Evolutionary conservation across 2,888 invertebrate species (phyloP).

Genomic region (Crepidodera aurea): DNA sequence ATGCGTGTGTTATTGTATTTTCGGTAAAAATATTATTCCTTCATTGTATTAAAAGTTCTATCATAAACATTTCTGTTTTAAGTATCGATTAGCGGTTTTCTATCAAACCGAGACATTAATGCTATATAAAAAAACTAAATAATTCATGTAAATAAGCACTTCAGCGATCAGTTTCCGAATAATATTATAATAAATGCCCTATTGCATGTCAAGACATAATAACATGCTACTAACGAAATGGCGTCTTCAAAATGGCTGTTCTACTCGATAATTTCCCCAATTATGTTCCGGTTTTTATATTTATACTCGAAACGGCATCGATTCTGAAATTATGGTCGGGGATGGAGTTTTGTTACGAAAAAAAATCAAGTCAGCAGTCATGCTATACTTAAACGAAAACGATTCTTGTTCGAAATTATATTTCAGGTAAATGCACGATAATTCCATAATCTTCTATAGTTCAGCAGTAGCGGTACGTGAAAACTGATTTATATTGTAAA

Average conservation of each 20-base stretch:
- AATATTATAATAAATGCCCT: conserved; percentile 50
- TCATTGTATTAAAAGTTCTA: background rate
- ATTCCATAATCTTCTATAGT: background rate
- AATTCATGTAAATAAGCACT: conserved; percentile 42
- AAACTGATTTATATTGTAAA: too few relatives aligned
- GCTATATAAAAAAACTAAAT: conserved; percentile 31
- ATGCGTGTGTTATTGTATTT: too few relatives aligned
- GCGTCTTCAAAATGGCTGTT: conserved; percentile 51
- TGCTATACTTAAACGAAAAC: conserved; percentile 2
- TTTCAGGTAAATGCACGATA: background rate
- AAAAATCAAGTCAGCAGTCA: background rate
- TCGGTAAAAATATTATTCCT: too few relatives aligned
- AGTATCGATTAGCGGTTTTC: background rate
- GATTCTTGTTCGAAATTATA: background rate
- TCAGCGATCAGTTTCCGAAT: conserved; percentile 36
- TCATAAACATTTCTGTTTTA: background rate
- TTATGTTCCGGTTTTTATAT: conserved; percentile 20
- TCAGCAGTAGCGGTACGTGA: too few relatives aligned
- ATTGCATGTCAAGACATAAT: conserved; percentile 50
- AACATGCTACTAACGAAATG: conserved; percentile 46
- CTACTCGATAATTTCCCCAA: conserved; percentile 26
- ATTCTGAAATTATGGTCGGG: conserved; percentile 16
- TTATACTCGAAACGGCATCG: conserved; percentile 15
- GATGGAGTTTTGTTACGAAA: background rate
- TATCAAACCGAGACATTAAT: conserved; percentile 1